phyloP scores from a whole-genome alignment of 2,888 invertebrate genomes.

The Stenodema calcarata region DNA sequence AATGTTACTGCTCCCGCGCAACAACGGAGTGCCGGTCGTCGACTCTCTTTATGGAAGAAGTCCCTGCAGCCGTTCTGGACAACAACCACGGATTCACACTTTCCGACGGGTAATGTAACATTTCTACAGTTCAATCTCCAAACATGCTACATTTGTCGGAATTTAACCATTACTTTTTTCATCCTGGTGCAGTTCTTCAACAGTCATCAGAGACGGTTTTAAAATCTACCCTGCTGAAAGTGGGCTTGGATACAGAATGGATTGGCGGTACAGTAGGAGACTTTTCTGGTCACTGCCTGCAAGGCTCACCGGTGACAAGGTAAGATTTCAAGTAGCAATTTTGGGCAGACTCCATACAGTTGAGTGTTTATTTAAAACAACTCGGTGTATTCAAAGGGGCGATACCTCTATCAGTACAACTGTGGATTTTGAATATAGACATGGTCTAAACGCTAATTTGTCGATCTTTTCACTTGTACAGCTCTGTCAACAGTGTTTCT shows the following conservation, averaged over 20 bases:
- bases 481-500: too few species aligned
- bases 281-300: conserved; percentile 80
- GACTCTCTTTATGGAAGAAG: conserved; percentile 69
- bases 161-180: background rate
- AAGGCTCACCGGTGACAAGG: conserved; percentile 68
- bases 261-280: conserved; percentile 63
- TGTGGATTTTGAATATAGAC: too few species aligned
- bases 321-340: conserved; percentile 53
- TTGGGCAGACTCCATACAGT: too few species aligned
- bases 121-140: background rate
- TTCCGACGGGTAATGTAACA: conserved; percentile 65
- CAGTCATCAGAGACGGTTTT: conserved; percentile 64
- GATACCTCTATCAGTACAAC: too few species aligned
- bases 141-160: background rate
- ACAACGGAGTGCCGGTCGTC: conserved; percentile 76
- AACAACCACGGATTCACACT: conserved; percentile 69
- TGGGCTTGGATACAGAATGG: conserved; percentile 69
- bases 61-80: conserved; percentile 69
- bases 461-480: too few species aligned
- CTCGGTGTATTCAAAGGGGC: too few species aligned
- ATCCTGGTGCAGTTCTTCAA: conserved; percentile 60
- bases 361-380: too few species aligned
- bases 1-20: conserved; percentile 89
- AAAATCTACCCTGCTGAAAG: conserved; percentile 66
- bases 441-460: too few species aligned